Evolutionary conservation across 2,113 vertebrate genomes (phyloP).

Genomic region (Caranx melampygus): DNA sequence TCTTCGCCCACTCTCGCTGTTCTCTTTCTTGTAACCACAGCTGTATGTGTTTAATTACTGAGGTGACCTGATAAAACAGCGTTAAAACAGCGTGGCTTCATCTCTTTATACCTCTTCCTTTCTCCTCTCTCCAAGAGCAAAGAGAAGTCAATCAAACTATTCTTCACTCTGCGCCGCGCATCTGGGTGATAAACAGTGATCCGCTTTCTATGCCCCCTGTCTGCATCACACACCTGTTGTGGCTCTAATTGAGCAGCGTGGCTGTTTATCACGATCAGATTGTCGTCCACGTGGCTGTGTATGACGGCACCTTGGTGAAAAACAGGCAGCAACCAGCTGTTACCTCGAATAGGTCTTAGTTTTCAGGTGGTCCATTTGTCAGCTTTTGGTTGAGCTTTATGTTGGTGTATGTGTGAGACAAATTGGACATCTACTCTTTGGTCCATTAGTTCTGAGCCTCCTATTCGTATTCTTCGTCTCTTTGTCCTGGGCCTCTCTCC

Average conservation of each 20-base stretch:
- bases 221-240: constrained; percentile 71
- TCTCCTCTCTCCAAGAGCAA: constrained; percentile 10
- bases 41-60: constrained; percentile 58
- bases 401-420: constrained; percentile 28
- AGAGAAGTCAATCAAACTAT: constrained; percentile 38
- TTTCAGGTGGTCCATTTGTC: constrained; percentile 30
- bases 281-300: constrained; percentile 24
- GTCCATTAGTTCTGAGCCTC: constrained; percentile 32
- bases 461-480: constrained; percentile 36
- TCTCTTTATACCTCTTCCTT: neutral
- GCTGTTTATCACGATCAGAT: constrained; percentile 46
- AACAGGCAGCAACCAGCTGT: constrained; percentile 39
- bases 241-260: constrained; percentile 51
- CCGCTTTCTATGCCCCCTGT: constrained; percentile 27
- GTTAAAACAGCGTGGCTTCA: neutral
- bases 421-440: constrained; percentile 38
- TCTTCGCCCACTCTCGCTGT: neutral
- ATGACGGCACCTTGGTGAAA: constrained; percentile 28
- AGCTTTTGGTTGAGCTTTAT: constrained; percentile 28
- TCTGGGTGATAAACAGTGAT: constrained; percentile 43
- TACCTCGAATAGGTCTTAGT: constrained; percentile 18
- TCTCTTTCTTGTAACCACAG: constrained; percentile 24
- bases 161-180: constrained; percentile 19
- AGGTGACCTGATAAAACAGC: constrained; percentile 40
- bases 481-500: constrained; percentile 33